These are phyloP conservation scores for Bombus soroeensis DNA, from an alignment of 1,140 invertebrate species.

Conservation along the genomic window DNA sequence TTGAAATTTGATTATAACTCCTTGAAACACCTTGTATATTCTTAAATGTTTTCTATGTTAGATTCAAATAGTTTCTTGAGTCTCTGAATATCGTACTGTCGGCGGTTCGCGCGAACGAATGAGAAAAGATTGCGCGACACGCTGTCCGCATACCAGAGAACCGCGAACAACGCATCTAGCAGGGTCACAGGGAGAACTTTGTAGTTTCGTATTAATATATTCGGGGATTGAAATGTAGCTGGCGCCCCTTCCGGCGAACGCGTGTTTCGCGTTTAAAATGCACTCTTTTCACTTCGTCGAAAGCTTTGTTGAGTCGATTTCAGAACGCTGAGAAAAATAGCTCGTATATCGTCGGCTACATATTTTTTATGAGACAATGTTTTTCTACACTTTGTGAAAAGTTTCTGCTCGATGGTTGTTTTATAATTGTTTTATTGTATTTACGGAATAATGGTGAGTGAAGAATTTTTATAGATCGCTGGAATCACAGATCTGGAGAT, in stretches of 20 bases:
- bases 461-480: too few species aligned
- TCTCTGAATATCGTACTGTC: too few species aligned
- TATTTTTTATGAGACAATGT: too few species aligned
- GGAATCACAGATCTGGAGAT: too few species aligned
- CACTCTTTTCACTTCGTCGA: not conserved
- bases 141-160: not conserved
- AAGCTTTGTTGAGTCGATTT: not conserved
- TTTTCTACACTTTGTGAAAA: too few species aligned
- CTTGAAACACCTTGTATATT: not conserved
- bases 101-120: not conserved
- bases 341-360: too few species aligned
- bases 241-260: not conserved
- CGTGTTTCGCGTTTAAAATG: slow-evolving; percentile 13
- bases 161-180: not conserved
- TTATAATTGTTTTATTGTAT: too few species aligned
- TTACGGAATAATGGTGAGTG: too few species aligned
- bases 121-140: not conserved
- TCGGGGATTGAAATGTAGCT: slow-evolving; percentile 13
- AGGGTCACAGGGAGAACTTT: not conserved
- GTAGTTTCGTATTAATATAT: slow-evolving; percentile 32
- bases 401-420: too few species aligned
- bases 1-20: not conserved
- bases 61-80: not conserved
- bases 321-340: too few species aligned
- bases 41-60: not conserved